Conservation (phyloP, 2,113 vertebrate genomes). For the Odocoileus virginianus region DNA sequence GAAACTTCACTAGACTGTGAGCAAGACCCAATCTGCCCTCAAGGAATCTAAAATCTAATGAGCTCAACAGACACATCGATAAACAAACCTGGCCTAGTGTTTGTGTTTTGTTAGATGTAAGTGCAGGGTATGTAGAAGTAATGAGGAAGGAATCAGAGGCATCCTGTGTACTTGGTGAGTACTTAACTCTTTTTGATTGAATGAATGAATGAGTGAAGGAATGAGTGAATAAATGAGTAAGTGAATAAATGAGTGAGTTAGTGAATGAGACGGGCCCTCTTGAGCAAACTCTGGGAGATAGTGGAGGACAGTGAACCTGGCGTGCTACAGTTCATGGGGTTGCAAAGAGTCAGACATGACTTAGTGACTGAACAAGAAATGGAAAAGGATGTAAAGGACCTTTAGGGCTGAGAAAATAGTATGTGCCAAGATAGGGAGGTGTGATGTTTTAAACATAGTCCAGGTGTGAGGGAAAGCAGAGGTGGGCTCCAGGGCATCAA, state of each 20-base stretch:
- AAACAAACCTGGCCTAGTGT: neutral
- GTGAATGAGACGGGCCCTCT: neutral
- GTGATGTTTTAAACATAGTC: neutral
- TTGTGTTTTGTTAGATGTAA: neutral
- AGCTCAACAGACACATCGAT: neutral
- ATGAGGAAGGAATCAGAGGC: neutral
- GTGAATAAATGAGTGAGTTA: neutral
- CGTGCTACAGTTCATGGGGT: neutral
- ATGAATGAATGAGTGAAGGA: neutral
- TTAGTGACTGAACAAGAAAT: neutral
- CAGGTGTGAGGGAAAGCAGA: neutral
- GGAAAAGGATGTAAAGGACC: neutral
- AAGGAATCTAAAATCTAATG: conserved; percentile 47
- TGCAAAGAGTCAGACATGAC: neutral
- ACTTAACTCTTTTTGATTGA: neutral
- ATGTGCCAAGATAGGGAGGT: neutral
- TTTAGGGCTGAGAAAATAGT: neutral
- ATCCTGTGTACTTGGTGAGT: neutral
- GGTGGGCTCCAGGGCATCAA: neutral
- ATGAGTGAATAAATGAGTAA: neutral
- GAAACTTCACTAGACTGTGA: conserved; percentile 4
- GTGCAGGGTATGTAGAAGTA: neutral
- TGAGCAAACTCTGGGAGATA: neutral
- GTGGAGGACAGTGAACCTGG: neutral
- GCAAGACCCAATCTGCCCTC: conserved; percentile 36